Evolutionary conservation across 2,797 vertebrate species (phyloP), one percentile per base, ranked within the genome.

Genomic region (Steatocranus sp.): DNA sequence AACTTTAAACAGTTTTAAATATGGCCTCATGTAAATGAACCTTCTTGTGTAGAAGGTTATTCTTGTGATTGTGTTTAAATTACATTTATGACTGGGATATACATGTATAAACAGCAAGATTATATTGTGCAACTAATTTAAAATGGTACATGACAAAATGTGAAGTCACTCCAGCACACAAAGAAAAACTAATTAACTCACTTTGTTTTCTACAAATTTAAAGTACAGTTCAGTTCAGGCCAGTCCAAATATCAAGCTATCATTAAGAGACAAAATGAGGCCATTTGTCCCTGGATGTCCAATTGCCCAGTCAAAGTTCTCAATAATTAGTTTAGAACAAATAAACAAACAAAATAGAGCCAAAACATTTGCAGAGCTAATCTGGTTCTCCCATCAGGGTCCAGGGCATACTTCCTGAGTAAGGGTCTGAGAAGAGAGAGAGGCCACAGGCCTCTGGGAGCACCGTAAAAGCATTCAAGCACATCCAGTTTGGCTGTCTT

Each of bases 371-470:
- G 53, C 68, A 53, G 78, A 87, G 75, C 68, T 92, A 86, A 95
- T 96, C 95, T 95, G 80, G 32, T 85, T 92, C 91, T 94, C 87
- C 78, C 81, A 96, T 95, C 94, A 90, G 94, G 80, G 86, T 85
- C 74, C 78, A 89, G 89, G 90, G 88, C 88, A 83, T 20, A 92
- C 89, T 95, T 96, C 96, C 96, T 96, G 94, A 92, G 86, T 75
- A n/a, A 81, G 75, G 76, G 51, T 88, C 79, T 86, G 76, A 83
- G 87, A 90, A 81, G 76, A 78, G 81, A 84, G 50, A 3, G 8
- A 75, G 83, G 84, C 73, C 79, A 36, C 41, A 51, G 83, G 74
- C 90, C 78, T 56, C 82, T 70, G 93, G 91, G 91, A 92, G 58
- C 43, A 68, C 75, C 74, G 41, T 7, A 14, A 46, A 82, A 15